A percentile compares a stretch with the other conserved stretches of the same genome.
phyloP scores from a whole-genome alignment of 2,888 invertebrate species.

The Papilio demoleus region DNA sequence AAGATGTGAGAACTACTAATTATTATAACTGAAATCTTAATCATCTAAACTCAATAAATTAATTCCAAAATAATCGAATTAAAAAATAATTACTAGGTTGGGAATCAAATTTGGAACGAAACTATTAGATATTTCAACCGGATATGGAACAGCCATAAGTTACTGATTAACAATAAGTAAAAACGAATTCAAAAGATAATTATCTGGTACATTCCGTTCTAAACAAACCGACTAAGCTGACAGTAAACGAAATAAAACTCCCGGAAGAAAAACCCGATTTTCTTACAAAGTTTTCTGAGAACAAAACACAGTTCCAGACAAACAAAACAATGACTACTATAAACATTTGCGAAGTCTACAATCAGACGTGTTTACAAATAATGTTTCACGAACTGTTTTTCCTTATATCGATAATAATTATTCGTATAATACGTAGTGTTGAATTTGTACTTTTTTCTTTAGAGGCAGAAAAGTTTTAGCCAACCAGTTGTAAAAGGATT shows the following conservation, averaged over 20 bases:
- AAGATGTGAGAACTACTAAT: no score
- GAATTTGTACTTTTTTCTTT: neutral
- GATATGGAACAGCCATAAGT: neutral
- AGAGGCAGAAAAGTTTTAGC: neutral
- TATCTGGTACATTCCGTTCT: neutral
- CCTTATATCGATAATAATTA: slow-evolving; percentile 26
- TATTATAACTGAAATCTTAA: no score
- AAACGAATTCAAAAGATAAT: neutral
- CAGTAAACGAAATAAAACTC: slow-evolving; percentile 1
- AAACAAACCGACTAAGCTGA: neutral
- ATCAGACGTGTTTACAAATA: slow-evolving; percentile 28
- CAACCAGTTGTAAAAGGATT: neutral
- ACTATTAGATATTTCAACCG: no score
- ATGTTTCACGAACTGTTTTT: slow-evolving; percentile 34
- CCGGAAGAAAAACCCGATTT: slow-evolving; percentile 13
- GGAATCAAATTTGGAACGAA: no score
- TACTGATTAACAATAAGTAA: neutral
- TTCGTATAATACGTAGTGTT: neutral
- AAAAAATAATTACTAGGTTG: no score
- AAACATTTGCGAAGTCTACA: slow-evolving; percentile 29
- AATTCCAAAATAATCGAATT: no score
- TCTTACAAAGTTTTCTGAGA: slow-evolving; percentile 6
- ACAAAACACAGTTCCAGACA: slow-evolving; percentile 9
- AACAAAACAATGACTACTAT: neutral
- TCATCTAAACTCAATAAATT: no score